These are phyloP conservation scores for Microcebus jonahi DNA, from an alignment of 2,113 vertebrate genomes.

Conservation along the genomic window DNA sequence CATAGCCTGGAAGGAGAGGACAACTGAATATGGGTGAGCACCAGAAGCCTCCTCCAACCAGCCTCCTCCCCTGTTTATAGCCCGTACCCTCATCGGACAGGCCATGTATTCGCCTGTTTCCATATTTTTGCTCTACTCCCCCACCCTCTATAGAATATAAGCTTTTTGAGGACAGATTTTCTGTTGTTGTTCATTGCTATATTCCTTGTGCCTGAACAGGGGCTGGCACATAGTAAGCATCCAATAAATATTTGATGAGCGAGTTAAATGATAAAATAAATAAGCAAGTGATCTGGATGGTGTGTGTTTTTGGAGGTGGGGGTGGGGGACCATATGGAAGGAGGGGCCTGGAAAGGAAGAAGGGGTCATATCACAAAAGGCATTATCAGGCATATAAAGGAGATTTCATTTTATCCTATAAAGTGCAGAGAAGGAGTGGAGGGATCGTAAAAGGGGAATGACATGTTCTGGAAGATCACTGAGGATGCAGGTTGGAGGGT, in stretches of 20 bases:
- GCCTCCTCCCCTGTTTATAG: not conserved
- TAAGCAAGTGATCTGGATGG: not conserved
- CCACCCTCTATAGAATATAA: not conserved
- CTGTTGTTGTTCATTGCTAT: not conserved
- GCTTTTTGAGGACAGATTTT: not conserved
- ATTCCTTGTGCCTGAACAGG: not conserved
- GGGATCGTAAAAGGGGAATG: not conserved
- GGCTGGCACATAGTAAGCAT: not conserved
- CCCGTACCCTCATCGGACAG: not conserved
- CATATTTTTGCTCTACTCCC: not conserved
- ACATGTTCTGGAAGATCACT: not conserved
- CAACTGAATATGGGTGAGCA: accelerated
- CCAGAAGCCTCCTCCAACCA: not conserved
- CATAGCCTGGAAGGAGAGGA: not conserved
- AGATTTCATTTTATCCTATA: not conserved
- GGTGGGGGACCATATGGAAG: not conserved
- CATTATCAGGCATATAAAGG: not conserved
- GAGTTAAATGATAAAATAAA: not conserved
- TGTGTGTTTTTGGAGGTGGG: not conserved
- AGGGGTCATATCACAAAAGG: not conserved
- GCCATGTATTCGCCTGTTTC: not conserved
- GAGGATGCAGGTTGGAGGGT: not conserved
- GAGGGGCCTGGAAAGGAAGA: not conserved
- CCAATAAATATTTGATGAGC: not conserved
- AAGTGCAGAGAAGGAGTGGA: not conserved